A percentile compares a stretch with the other conserved stretches of the same genome.
Conservation (phyloP, 2,888 invertebrate species). For the Cheilosia impressa region DNA sequence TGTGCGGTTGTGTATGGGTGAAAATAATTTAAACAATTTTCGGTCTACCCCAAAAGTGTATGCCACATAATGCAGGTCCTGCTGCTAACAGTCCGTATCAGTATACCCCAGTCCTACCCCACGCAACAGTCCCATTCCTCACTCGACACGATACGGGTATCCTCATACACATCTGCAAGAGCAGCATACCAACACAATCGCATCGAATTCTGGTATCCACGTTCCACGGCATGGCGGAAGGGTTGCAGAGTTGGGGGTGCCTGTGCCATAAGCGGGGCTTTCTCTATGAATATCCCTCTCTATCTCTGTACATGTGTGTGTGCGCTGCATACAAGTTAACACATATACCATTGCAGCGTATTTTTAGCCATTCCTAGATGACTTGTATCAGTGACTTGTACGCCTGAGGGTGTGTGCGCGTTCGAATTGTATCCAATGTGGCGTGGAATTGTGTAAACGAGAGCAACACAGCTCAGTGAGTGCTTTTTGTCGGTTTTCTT, state of each 20-base stretch:
- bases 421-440: slow-evolving; percentile 68
- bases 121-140: slow-evolving; percentile 50
- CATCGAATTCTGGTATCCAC: slow-evolving; percentile 62
- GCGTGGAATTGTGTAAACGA: slow-evolving; percentile 69
- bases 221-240: slow-evolving; percentile 56
- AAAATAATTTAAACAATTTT: slow-evolving; percentile 75
- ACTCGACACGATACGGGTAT: slow-evolving; percentile 14
- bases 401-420: slow-evolving; percentile 45
- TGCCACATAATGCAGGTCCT: slow-evolving; percentile 75
- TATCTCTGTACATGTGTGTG: slow-evolving; percentile 18
- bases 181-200: slow-evolving; percentile 31
- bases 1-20: slow-evolving; percentile 74
- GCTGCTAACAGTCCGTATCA: slow-evolving; percentile 62
- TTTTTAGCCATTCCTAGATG: slow-evolving; percentile 70
- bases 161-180: slow-evolving; percentile 1
- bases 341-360: slow-evolving; percentile 45
- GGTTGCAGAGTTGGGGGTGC: slow-evolving; percentile 58
- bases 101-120: slow-evolving; percentile 64
- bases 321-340: slow-evolving; percentile 33
- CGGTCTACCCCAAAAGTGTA: slow-evolving; percentile 75
- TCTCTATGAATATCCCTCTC: background rate
- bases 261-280: slow-evolving; percentile 12
- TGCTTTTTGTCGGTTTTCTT: slow-evolving; percentile 66
- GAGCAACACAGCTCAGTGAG: slow-evolving; percentile 66
- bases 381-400: slow-evolving; percentile 53